Base-by-base conservation (phyloP, 2,888 invertebrate genomes). In the Diploptera punctata region DNA sequence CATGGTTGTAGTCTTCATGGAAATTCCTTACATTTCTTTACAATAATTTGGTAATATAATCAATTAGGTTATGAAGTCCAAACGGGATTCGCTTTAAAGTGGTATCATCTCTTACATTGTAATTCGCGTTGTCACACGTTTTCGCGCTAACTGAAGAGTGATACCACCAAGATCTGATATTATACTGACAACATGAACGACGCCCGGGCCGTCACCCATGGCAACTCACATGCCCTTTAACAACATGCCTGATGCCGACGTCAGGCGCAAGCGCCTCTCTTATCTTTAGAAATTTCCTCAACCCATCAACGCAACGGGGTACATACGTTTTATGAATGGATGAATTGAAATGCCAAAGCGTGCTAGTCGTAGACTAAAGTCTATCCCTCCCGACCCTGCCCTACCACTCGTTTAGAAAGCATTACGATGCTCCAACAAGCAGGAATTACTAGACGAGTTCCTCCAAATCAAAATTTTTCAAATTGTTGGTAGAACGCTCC, bases 161-260 rank as follows among this genome's bases (percentile, higher is more conserved):
- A 21, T 29, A 21, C n/a, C 16, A 31, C 5, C 29, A 57, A 57
- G 57, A 29, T 16, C 7, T 57, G 26, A 31, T 24, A 57, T 18
- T 21, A 68, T 26, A 29, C 4, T 7, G 26, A 29, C 10, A 16
- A 54, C 29, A 33, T 44, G 18, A 31, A 60, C 49, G 31, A 70
- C 70, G 52, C 70, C 70, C 70, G 47, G 62, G 70, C 24, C 70
- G 62, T 62, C 31, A 62, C 62, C 70, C 61, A 29, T 70, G 62
- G 70, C 70, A 70, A 70, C 70, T 57, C 49, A 29, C 67, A 67
- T 47, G 26, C 29, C 47, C 19, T 33, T 10, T n/a, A 67, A 29
- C 26, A 47, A 44, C 43, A 67, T 2, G 24, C 43, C 67, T 47
- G 44, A 57, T 19, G 21, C 47, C 44, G 24, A 26, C 60, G 43